A percentile compares a stretch with the other conserved stretches of the same genome.
Conservation (phyloP, 2,888 invertebrate species). For the Steromphala cineraria region DNA sequence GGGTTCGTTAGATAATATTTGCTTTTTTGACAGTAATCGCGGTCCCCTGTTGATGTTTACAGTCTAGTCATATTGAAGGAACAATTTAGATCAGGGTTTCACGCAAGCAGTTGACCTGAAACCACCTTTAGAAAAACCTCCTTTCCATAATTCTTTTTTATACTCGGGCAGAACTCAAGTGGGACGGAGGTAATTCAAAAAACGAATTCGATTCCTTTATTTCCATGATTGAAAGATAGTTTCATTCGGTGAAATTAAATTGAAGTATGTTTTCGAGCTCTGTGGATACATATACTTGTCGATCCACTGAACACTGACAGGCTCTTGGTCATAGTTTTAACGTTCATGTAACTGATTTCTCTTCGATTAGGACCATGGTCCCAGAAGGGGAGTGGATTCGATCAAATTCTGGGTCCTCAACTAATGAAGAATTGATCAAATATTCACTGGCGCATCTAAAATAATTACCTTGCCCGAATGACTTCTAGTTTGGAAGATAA, state of each 20-base stretch:
- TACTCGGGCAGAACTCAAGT: neutral
- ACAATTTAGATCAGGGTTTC: neutral
- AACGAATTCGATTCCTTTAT: neutral
- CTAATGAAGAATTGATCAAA: slow-evolving; percentile 8
- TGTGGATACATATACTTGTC: neutral
- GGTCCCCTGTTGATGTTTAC: too few species aligned
- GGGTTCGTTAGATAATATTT: too few species aligned
- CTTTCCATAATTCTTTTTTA: neutral
- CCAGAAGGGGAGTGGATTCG: neutral
- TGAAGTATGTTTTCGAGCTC: neutral
- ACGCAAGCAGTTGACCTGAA: neutral
- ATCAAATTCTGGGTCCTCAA: neutral
- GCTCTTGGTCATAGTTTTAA: neutral
- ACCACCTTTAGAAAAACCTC: neutral
- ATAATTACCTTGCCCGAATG: neutral
- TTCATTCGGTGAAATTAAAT: neutral
- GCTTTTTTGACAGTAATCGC: too few species aligned
- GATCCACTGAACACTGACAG: neutral
- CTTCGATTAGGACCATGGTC: neutral
- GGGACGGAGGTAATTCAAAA: neutral
- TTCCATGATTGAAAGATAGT: neutral
- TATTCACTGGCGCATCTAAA: neutral
- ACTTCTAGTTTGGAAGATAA: neutral
- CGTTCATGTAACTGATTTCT: neutral
- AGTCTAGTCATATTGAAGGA: neutral